phyloP scores from a whole-genome alignment of 2,888 invertebrate genomes.

The Ophion costatus region DNA sequence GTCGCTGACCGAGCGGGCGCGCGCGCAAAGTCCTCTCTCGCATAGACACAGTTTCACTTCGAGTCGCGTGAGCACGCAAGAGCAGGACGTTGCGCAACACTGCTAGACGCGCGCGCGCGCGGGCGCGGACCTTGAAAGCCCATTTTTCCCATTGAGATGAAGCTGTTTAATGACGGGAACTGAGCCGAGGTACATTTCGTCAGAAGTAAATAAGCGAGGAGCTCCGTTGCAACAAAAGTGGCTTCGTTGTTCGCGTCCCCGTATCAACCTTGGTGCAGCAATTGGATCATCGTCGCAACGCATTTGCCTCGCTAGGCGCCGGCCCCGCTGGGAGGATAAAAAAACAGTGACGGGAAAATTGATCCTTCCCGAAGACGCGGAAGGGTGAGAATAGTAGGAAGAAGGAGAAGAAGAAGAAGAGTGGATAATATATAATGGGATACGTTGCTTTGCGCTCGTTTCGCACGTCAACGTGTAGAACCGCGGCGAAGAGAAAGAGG shows the following conservation, averaged over 20 bases:
- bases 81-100: too few relatives aligned
- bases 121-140: constrained; percentile 78
- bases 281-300: not conserved
- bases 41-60: too few relatives aligned
- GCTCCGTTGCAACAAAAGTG: constrained; percentile 2
- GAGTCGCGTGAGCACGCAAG: too few relatives aligned
- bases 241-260: not conserved
- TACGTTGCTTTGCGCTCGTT: constrained; percentile 43
- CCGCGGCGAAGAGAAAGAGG: not conserved
- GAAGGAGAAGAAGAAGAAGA: constrained; percentile 5
- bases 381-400: not conserved
- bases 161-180: constrained; percentile 46
- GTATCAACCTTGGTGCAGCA: not conserved
- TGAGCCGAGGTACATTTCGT: constrained; percentile 6
- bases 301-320: too few relatives aligned
- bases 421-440: constrained; percentile 8
- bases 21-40: too few relatives aligned
- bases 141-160: constrained; percentile 68
- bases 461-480: constrained; percentile 56
- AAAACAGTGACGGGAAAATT: constrained; percentile 62
- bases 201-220: constrained; percentile 24
- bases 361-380: constrained; percentile 37
- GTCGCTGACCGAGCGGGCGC: too few relatives aligned
- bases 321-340: not conserved
- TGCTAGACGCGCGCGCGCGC: not conserved